Conservation (phyloP, 1,140 invertebrate genomes). For the Sycophaga agraensis region DNA sequence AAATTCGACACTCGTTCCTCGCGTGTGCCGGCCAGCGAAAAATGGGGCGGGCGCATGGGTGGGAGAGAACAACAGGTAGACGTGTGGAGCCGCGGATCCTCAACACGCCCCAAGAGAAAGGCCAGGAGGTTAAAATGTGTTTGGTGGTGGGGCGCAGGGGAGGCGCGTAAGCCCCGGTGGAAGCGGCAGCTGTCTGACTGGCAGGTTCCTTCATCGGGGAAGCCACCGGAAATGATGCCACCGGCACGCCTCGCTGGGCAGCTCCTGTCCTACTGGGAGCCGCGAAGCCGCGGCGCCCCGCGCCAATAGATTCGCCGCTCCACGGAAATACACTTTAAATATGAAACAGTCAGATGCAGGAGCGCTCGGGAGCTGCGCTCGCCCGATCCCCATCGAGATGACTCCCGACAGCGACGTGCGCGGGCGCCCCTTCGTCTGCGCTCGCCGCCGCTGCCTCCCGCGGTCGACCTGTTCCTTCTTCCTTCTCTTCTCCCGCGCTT, state of each 20-base stretch:
- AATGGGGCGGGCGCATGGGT: no score
- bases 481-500: background rate
- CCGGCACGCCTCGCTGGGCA: constrained; percentile 39
- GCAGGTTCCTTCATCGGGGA: constrained; percentile 57
- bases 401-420: constrained; percentile 47
- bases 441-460: constrained; percentile 12
- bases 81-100: no score
- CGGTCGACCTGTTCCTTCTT: constrained; percentile 9
- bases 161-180: no score
- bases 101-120: no score
- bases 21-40: background rate
- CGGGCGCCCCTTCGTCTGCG: background rate
- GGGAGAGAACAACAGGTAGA: no score
- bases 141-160: no score
- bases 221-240: constrained; percentile 58
- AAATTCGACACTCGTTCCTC: background rate
- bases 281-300: background rate
- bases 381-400: constrained; percentile 49
- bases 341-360: constrained; percentile 56
- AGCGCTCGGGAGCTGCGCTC: background rate
- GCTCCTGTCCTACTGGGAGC: constrained; percentile 51
- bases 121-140: no score
- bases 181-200: constrained; percentile 54
- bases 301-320: constrained; percentile 46
- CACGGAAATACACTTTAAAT: constrained; percentile 55